phyloP scores from a whole-genome alignment of 2,113 vertebrate species.

The Oryzias celebensis region DNA sequence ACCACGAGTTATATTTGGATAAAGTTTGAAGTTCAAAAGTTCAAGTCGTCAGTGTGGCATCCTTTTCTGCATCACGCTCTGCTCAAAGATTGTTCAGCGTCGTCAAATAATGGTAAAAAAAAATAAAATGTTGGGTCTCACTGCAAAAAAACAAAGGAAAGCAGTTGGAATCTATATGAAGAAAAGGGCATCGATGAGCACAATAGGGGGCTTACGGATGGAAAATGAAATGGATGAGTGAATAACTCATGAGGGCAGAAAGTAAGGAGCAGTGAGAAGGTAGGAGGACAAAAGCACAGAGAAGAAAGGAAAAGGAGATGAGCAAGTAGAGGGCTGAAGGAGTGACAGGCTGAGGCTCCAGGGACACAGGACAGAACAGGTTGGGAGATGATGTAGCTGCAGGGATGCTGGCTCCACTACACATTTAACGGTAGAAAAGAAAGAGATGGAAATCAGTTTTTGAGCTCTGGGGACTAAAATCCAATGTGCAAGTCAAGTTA shows the following conservation, averaged over 20 bases:
- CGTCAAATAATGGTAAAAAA: background rate
- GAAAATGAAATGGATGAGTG: slow-evolving; percentile 62
- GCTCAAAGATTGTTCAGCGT: background rate
- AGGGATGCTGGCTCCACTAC: slow-evolving; percentile 54
- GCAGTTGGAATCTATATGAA: slow-evolving; percentile 2
- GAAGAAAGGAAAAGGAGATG: slow-evolving; percentile 27
- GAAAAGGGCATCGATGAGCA: slow-evolving; percentile 20
- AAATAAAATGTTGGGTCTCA: background rate
- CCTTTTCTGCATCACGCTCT: background rate
- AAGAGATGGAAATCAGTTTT: slow-evolving; percentile 47
- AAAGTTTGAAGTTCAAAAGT: too few species aligned
- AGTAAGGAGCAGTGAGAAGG: slow-evolving; percentile 12
- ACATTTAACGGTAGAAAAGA: slow-evolving; percentile 44
- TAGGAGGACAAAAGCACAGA: slow-evolving; percentile 29
- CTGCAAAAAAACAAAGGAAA: slow-evolving; percentile 6
- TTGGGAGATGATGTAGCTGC: slow-evolving; percentile 54
- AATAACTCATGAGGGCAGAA: slow-evolving; percentile 54
- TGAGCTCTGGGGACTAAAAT: slow-evolving; percentile 29
- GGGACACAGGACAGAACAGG: slow-evolving; percentile 40
- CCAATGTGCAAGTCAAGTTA: slow-evolving; percentile 25
- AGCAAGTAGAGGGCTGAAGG: slow-evolving; percentile 22
- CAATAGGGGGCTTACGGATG: slow-evolving; percentile 38
- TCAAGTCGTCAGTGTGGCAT: background rate
- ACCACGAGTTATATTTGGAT: too few species aligned
- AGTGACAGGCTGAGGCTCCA: slow-evolving; percentile 50